Base-by-base conservation (phyloP, 2,113 vertebrate species). In the Ceyx margarethae region DNA sequence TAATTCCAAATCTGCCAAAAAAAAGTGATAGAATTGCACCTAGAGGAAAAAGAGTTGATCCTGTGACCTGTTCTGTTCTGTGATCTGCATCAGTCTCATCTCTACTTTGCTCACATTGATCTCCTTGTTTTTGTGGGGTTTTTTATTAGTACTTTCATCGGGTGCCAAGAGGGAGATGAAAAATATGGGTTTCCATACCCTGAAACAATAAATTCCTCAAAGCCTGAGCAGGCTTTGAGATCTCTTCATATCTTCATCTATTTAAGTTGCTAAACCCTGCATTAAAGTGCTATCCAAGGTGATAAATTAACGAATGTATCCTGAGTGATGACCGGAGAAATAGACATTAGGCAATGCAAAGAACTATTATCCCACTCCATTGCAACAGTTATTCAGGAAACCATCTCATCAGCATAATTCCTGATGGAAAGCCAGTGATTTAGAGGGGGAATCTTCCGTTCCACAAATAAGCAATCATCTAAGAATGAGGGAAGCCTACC, bases 201-300 rank as follows among this genome's bases (percentile, higher is more conserved):
- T 76, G 77, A 92, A 89, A 92, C 66, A 89, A 94, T 84, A 83
- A 94, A 92, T 94, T 87, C 74, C 37, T 92, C 94, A 91, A 54
- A 87, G 67, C 58, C 37, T 57, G 9, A 48, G 51, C 18, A 48
- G 53, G 9, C 65, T 94, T 82, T 91, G 91, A 92, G 68, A 80
- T 82, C 43, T 82, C 57, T 87, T 87, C 7, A 8, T 67, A 48
- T 82, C 95, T 85, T 76, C 74, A 61, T 76, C 69, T 88, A 17
- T 81, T 62, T 50, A 87, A 85, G 79, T 15, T 79, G 25, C 60
- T 80, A 91, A 85, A 77, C 65, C 58, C 61, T 81, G 62, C 81
- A 51, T 77, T 88, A 61, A 95, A 93, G 76, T 93, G 76, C 76
- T 78, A 42, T 83, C 85, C 82, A 48, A 53, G 76, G 82, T 78